A percentile compares a stretch with the other conserved stretches of the same genome.
Conservation (phyloP, 2,888 invertebrate genomes). For the Thymelicus acteon region DNA sequence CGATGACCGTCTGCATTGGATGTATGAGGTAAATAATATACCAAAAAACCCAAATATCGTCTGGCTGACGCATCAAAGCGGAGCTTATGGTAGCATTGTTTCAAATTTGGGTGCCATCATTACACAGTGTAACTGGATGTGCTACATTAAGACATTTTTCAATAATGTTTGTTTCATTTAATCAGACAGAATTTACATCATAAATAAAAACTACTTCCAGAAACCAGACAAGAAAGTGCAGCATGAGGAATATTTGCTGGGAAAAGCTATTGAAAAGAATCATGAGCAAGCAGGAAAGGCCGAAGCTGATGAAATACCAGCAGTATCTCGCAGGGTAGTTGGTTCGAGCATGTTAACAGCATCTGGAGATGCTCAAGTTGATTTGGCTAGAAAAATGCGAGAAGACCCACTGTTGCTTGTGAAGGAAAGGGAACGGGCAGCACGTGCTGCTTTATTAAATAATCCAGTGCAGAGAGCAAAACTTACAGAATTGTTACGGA, state of each 20-base stretch:
- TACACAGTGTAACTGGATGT: no score
- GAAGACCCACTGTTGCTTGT: slow-evolving; percentile 97
- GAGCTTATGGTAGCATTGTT: no score
- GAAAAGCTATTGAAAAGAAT: slow-evolving; percentile 92
- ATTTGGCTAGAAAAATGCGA: slow-evolving; percentile 93
- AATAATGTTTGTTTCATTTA: no score
- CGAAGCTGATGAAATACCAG: slow-evolving; percentile 92
- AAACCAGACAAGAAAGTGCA: slow-evolving; percentile 87
- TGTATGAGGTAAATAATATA: slow-evolving; percentile 88
- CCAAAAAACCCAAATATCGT: no score
- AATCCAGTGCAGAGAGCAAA: slow-evolving; percentile 96
- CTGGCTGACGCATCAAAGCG: no score
- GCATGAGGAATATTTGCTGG: slow-evolving; percentile 95
- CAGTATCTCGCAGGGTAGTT: slow-evolving; percentile 72
- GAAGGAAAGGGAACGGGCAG: slow-evolving; percentile 95
- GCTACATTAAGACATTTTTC: no score
- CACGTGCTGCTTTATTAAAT: slow-evolving; percentile 91
- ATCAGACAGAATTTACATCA: background rate
- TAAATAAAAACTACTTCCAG: slow-evolving; percentile 53
- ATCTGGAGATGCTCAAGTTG: slow-evolving; percentile 89
- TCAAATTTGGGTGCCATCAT: no score
- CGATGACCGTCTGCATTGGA: slow-evolving; percentile 92
- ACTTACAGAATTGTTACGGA: slow-evolving; percentile 90
- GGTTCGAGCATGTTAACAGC: slow-evolving; percentile 77
- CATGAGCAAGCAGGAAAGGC: slow-evolving; percentile 86